These are phyloP conservation scores for Mola mola DNA, from an alignment of 2,113 vertebrate species.

Conservation along the genomic window DNA sequence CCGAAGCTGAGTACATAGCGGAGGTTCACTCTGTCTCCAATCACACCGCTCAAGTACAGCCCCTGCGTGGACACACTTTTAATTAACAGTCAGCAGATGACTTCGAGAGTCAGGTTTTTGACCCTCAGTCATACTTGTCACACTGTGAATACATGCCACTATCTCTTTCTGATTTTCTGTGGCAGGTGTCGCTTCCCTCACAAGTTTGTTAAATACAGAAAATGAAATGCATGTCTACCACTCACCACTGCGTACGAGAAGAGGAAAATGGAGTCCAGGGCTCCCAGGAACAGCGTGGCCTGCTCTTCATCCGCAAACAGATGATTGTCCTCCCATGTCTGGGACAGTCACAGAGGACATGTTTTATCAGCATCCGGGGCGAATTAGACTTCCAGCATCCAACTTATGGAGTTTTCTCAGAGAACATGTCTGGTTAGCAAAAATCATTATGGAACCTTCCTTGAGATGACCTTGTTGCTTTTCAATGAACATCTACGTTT, in stretches of 20 bases:
- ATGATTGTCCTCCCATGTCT: slow-evolving; percentile 88
- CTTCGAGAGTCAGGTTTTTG: no score
- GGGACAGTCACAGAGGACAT: not conserved
- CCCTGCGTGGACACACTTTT: slow-evolving; percentile 79
- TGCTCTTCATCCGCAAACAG: slow-evolving; percentile 86
- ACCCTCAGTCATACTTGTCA: no score
- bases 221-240: slow-evolving; percentile 18
- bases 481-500: not conserved
- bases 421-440: no score
- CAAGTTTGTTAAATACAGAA: no score
- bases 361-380: no score
- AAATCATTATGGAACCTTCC: no score
- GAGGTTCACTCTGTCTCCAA: slow-evolving; percentile 92
- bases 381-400: no score
- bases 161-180: no score
- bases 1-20: slow-evolving; percentile 93
- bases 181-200: no score
- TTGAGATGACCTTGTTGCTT: no score
- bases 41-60: slow-evolving; percentile 91
- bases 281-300: slow-evolving; percentile 93
- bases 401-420: not conserved
- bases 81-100: no score
- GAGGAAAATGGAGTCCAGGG: slow-evolving; percentile 92
- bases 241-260: slow-evolving; percentile 97
- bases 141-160: no score